These are phyloP conservation scores for Acanthaster planci DNA, from an alignment of 35 echinoderm and acorn worm genomes.

Conservation along the genomic window DNA sequence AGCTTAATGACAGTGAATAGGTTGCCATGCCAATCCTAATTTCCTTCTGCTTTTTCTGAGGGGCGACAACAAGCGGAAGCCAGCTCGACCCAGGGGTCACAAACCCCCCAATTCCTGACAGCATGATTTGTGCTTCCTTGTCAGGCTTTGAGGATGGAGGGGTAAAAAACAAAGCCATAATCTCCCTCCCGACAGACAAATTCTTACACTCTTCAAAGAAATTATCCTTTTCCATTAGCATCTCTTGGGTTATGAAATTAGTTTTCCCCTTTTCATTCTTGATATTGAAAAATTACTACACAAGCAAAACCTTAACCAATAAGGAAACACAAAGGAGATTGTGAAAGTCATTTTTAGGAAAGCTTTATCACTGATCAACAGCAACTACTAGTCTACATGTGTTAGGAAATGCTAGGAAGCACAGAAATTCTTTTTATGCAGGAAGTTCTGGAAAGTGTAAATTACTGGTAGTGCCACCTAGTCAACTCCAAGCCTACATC, in stretches of 20 bases:
- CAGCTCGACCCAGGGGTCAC: background rate
- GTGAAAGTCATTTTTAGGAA: no score
- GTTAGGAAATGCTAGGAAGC: no score
- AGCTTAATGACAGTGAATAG: no score
- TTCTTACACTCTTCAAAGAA: no score
- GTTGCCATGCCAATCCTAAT: conserved; percentile 9
- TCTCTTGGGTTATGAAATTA: background rate
- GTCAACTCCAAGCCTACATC: no score
- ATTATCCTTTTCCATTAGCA: background rate
- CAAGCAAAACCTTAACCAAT: background rate
- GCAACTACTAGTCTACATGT: no score
- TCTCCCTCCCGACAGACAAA: background rate
- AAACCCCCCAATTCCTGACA: background rate
- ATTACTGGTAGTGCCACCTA: no score
- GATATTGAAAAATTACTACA: background rate
- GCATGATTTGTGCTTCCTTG: conserved; percentile 1
- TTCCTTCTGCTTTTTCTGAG: background rate
- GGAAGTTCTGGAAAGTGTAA: no score
- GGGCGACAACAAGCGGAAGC: conserved; percentile 19
- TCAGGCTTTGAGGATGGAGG: background rate
- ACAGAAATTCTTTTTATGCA: no score
- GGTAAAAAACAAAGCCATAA: background rate
- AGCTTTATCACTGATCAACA: no score
- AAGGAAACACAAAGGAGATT: no score
- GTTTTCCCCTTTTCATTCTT: background rate